Base-by-base conservation (phyloP, 1,140 invertebrate species). In the Caenorhabditis briggsae region DNA sequence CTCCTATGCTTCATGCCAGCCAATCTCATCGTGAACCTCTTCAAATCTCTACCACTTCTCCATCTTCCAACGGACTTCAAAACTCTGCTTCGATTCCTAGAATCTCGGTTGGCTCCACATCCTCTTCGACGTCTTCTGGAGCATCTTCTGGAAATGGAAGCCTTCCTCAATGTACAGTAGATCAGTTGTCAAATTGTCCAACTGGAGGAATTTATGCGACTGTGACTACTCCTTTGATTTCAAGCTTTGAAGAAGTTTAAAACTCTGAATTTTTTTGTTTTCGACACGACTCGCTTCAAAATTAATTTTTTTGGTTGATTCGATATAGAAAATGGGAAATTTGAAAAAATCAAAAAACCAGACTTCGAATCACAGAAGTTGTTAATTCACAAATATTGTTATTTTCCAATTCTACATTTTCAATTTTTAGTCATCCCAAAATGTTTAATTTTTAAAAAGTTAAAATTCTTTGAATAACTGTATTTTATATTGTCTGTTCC, bases 211-310 rank as follows among this genome's bases (percentile, higher is more conserved):
- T 83, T 16, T 83, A 83, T 55, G 48, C 84, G 12, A 78, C 86
- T 7, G 86, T 84, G 5, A 84, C 82, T 50, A 87, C 86, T 20
- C 86, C 86, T 5, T 55, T 87, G 70, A 87, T 87, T 25, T 78
- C 61, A 0, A 87, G 64, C 16, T 87, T 87, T 48, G 86, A 87
- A 33, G 83, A 84, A 25, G 86, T 84, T 25, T 84, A 3, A 58
- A 43, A 11, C 33, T 12, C 48, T 25, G 56, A 5, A 33, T 48
- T 61, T 41, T 41, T 18, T 20, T 46, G 7, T 46, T 33, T 12
- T 33, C 23, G 5, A 64, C 9, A 33, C 61, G 2, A 59, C 20
- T 59, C n/a, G 12, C 7, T 59, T 33, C 12, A 20, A 33, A 33
- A 25, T 46, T 70, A 46, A n/a, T 70, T 46, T 46, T 41, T 8